These are phyloP conservation scores for Colostygia pectinataria DNA, from an alignment of 2,888 invertebrate species.

Conservation along the genomic window DNA sequence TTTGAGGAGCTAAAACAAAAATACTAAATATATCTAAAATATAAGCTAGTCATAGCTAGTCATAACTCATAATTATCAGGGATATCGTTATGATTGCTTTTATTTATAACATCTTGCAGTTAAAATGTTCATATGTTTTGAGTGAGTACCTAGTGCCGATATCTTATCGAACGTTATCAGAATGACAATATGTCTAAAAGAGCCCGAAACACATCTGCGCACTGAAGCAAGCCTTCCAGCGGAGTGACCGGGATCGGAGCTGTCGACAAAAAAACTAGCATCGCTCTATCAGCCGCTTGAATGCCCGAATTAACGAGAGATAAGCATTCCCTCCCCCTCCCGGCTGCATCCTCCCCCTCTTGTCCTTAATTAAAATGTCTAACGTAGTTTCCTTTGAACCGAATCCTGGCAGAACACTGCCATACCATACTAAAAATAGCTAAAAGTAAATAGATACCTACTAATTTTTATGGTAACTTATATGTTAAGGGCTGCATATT, in stretches of 20 bases:
- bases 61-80: no score
- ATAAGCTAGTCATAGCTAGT: no score
- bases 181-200: neutral
- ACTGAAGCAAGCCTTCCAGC: neutral
- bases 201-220: neutral
- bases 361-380: slow-evolving; percentile 57
- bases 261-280: neutral
- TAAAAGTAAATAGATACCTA: no score
- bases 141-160: neutral
- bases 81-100: no score
- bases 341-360: slow-evolving; percentile 30
- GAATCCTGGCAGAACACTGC: neutral
- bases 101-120: no score
- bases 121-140: neutral
- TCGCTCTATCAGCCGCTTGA: slow-evolving; percentile 4
- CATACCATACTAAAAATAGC: no score
- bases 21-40: no score
- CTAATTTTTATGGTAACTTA: no score
- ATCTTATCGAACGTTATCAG: neutral
- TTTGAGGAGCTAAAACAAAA: no score
- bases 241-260: neutral
- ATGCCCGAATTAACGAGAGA: slow-evolving; percentile 31
- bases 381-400: slow-evolving; percentile 30
- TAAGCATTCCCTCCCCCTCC: slow-evolving; percentile 39
- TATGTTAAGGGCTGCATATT: no score